A percentile compares a stretch with the other conserved stretches of the same genome.
Evolutionary conservation across 2,797 vertebrate species (phyloP).

Genomic region (Pseudomugil gertrudae): DNA sequence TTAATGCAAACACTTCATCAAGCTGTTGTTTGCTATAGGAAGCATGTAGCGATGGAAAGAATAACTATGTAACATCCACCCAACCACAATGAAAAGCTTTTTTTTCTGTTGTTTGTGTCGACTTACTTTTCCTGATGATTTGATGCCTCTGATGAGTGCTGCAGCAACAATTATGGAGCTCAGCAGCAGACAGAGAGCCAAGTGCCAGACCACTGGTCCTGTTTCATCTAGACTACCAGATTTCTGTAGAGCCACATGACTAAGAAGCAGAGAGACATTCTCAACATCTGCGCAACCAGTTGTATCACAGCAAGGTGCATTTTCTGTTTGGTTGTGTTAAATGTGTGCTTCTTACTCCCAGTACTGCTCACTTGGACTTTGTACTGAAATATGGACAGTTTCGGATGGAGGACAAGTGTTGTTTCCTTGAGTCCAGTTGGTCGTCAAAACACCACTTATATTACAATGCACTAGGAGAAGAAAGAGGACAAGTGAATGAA

Average conservation of each 20-base stretch:
- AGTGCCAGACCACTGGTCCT: conserved; percentile 90
- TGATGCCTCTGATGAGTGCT: conserved; percentile 91
- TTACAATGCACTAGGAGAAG: conserved; percentile 76
- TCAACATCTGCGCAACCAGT: conserved; percentile 3
- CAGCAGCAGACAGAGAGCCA: conserved; percentile 94
- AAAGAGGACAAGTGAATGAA: conserved; percentile 7
- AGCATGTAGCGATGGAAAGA: too few relatives aligned
- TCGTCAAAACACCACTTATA: conserved; percentile 47
- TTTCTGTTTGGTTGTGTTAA: not conserved
- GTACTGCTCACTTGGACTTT: conserved; percentile 92
- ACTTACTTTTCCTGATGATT: conserved; percentile 95
- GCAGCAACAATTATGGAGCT: conserved; percentile 85
- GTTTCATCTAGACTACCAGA: conserved; percentile 88
- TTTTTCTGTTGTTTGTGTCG: not conserved
- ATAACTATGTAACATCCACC: too few relatives aligned
- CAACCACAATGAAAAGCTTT: too few relatives aligned
- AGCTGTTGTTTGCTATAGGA: too few relatives aligned
- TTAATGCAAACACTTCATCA: too few relatives aligned
- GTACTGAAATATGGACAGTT: conserved; percentile 58
- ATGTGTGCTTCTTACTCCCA: conserved; percentile 89
- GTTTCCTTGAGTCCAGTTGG: conserved; percentile 83
- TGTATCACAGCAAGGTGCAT: not conserved
- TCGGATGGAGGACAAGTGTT: conserved; percentile 75
- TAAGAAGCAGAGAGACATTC: conserved; percentile 22
- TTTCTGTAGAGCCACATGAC: conserved; percentile 86